Evolutionary conservation across 1,140 invertebrate species (phyloP), one percentile per base, ranked within the genome.

Genomic region (Lasioglossum albipes): DNA sequence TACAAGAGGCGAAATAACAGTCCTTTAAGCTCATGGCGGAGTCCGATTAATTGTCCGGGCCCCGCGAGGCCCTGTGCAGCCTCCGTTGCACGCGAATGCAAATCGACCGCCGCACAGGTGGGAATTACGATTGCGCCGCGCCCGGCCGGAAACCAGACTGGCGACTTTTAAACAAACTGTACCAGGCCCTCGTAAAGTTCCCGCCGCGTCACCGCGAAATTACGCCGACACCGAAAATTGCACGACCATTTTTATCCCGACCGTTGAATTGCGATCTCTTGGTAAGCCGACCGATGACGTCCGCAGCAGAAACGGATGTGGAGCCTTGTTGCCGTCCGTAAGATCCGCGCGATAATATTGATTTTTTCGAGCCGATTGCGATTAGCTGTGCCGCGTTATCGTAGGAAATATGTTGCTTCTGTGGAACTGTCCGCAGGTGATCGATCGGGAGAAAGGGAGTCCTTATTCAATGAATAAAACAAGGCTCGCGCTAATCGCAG

Each of bases 1-100:
- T 82, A 78, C 79, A 84, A 57, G 75, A 66, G 61, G 71, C 83
- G 79, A 82, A 79, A 85, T 84, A 85, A 82, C 83, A 84, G 83
- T 85, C 84, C 71, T 85, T 84, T 74, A 77, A 75, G 65, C 73
- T 70, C 69, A 75, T 57, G 73, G 66, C 75, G 70, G 71, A 61
- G 75, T 54, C 61, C 79, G 79, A 82, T 85, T 85, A 85, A 85
- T 85, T 84, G 84, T 84, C 82, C 59, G 59, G 59, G n/a, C 45
- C 66, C 54, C 70, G 69, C 9, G 57, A 62, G 54, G 16, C 12
- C 71, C 22, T 10, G 59, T 7, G 59, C 71, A 45, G 66, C 41
- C 65, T n/a, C 66, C 27, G 22, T 59, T 70, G 66, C 84, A 77
- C 79, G 82, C 79, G 68, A 84, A 85, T 82, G 84, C 79, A 84